These are phyloP conservation scores for Tipula lateralis DNA, from an alignment of 2,888 invertebrate species.

Conservation along the genomic window DNA sequence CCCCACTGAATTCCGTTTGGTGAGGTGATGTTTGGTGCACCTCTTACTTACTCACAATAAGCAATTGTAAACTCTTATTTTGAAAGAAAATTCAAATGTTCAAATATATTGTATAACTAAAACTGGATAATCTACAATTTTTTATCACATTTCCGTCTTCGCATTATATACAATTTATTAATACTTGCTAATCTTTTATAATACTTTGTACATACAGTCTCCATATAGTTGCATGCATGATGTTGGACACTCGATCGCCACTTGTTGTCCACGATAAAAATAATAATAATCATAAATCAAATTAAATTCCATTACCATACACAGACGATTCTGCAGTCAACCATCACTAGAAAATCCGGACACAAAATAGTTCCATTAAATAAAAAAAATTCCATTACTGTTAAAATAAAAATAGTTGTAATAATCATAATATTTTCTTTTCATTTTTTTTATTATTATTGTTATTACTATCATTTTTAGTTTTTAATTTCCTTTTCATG, in stretches of 20 bases:
- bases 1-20: no score
- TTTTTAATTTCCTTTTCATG: conserved; percentile 3
- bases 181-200: background rate
- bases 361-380: background rate
- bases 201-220: background rate
- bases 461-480: background rate
- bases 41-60: no score
- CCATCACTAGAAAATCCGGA: background rate
- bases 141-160: background rate
- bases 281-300: background rate
- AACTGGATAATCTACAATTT: no score
- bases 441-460: background rate
- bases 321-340: no score
- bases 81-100: no score
- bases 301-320: background rate
- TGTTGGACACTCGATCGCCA: background rate
- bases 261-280: background rate
- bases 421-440: conserved; percentile 24
- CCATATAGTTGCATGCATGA: background rate
- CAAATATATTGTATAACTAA: no score
- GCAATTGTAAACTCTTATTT: no score
- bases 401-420: background rate
- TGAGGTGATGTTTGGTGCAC: no score
- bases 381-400: background rate
- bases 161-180: background rate